These are phyloP conservation scores for Anisognathus igniventris DNA, from an alignment of 2,797 vertebrate genomes.

Conservation along the genomic window DNA sequence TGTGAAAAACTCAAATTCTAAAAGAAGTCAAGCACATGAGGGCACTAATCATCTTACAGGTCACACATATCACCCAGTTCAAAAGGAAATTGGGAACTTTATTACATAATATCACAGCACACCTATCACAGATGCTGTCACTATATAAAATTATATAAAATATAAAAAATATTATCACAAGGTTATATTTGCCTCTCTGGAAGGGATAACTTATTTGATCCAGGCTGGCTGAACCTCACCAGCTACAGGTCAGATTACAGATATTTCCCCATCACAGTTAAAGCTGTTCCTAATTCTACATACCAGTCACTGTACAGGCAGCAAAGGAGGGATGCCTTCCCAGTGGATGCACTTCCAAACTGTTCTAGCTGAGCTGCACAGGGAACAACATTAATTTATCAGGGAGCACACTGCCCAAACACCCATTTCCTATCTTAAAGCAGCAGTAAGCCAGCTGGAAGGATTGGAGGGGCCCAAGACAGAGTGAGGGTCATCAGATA, in stretches of 20 bases:
- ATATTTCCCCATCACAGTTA: neutral
- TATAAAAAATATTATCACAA: neutral
- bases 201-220: neutral
- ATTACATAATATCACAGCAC: neutral
- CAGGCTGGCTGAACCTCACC: neutral
- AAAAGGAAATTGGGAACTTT: neutral
- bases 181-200: neutral
- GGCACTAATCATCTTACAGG: neutral
- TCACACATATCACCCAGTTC: neutral
- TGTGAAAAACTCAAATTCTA: neutral
- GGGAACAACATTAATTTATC: neutral
- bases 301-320: accelerated
- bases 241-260: neutral
- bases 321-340: neutral
- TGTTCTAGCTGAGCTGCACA: neutral
- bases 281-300: neutral
- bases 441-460: neutral
- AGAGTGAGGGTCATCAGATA: neutral
- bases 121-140: neutral
- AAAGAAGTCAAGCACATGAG: neutral
- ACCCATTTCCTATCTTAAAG: neutral
- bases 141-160: neutral
- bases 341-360: neutral
- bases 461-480: neutral
- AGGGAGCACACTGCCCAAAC: neutral